Evolutionary conservation across 2,888 invertebrate species (phyloP), one percentile per base, ranked within the genome.

Genomic region (Pheosia tremula): DNA sequence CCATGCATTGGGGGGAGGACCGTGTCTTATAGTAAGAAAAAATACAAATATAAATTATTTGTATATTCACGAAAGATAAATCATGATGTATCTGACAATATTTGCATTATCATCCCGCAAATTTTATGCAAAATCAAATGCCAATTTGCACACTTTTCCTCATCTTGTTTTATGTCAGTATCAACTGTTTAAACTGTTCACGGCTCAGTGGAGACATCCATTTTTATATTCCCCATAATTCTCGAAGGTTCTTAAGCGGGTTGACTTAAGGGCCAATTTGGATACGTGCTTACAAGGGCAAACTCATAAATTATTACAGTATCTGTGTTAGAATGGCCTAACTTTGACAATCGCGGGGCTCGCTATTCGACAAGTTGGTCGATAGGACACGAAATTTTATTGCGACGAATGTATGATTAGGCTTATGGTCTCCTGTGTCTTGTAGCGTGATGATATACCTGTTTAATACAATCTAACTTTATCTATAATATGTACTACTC

Each of bases 221-320:
- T 50, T 50, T 50, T 50, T 50, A 24, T 24, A 7, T 13, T 9
- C 24, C 50, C 24, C 50, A 7, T 24, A 24, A 24, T 50, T 53
- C 11, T 10, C 11, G 10, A 36, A 37, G 53, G 37, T 53, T 38
- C 53, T 53, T 53, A 53, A 37, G 53, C 36, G 37, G 37, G 36
- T 53, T 53, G 37, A 53, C 37, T 53, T 53, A 64, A 71, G 68
- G 61, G 59, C 68, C 68, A 59, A 36, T 41, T 10, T 39, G 37
- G 45, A 43, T 24, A n/a, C 8, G 36, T 47, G 38, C 37, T 45
- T 55, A 50, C 47, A 47, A 39, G 59, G 56, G 47, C 47, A 10
- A 24, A 52, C 38, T 41, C 57, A 75, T 72, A 75, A 75, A 73
- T 74, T 68, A 66, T 54, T 57, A 47, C 10, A 49, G 50, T 73